Evolutionary conservation across 2,113 vertebrate genomes (phyloP), one percentile per base, ranked within the genome.

Genomic region (Todiramphus saurophagus): DNA sequence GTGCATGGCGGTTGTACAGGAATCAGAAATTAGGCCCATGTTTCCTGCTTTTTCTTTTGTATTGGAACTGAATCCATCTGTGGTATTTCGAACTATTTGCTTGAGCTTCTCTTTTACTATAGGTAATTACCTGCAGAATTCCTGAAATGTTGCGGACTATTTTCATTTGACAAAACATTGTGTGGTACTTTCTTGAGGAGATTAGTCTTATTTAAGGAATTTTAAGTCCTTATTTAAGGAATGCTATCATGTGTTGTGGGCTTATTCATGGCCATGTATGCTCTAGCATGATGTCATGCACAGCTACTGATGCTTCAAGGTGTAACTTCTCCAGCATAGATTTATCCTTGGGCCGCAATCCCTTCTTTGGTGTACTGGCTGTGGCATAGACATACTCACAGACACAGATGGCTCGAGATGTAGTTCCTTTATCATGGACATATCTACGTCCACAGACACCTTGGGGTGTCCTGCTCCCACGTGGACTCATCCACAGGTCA

Each of bases 231-330:
- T 72, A 28, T 72, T 59, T 77, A 68, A 73, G 48, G 24, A 55
- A 64, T 10, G 28, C 27, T 30, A 1, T 16, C 8, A 3, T 13
- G 3, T 5, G 3, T 67, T 1, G 3, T 30, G 33, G 60, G 3
- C 16, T 70, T 70, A 44, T 37, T 37, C 16, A 15, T 46, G 28
- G 25, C 28, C 24, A 35, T 33, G 79, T 24, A 24, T 44, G 5
- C 67, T 79, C n/a, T 39, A 66, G 43, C 56, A 60, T 6, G n/a
- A 20, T 15, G 27, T 74, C 64, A 33, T 51, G 16, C 27, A 56
- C 59, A 85, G 11, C n/a, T 17, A 37, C 46, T 11, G 50, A 23
- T 18, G 24, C 56, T 82, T 69, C 11, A 13, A 44, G 28, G 58
- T 44, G 8, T 41, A 21, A 18, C 15, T 70, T 23, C 35, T n/a